Percentiles rank a stretch among this genome's conserved stretches.
These are phyloP conservation scores for Mnemiopsis leidyi DNA, from an alignment of 37 sponge, comb jelly and placozoan genomes.

Conservation along the genomic window DNA sequence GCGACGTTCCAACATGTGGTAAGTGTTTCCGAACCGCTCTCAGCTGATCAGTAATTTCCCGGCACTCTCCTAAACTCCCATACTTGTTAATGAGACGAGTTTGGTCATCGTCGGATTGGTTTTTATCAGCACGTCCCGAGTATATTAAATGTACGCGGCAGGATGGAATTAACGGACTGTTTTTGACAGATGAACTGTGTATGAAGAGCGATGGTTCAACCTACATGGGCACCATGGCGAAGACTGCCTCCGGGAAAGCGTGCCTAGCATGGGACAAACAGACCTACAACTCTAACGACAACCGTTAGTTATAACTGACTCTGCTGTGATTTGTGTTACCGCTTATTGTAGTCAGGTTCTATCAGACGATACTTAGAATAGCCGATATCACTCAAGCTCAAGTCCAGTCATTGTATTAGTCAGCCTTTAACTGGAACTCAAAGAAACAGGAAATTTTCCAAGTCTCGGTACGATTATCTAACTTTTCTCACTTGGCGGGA, in stretches of 20 bases:
- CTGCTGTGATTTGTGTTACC: background rate
- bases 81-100: background rate
- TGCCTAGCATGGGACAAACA: constrained; percentile 27
- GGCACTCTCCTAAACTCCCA: background rate
- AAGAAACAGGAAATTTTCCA: too few species aligned
- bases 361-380: too few species aligned
- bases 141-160: background rate
- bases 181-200: background rate
- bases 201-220: constrained; percentile 13
- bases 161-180: background rate
- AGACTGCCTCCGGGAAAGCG: constrained; percentile 6
- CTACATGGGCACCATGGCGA: constrained; percentile 24
- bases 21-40: background rate
- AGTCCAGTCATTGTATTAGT: too few species aligned
- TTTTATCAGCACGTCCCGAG: too few species aligned
- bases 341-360: too few species aligned
- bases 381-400: too few species aligned
- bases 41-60: background rate
- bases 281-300: constrained; percentile 27
- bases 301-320: background rate
- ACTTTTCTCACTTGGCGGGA: too few species aligned
- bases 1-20: constrained; percentile 15
- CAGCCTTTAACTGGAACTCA: too few species aligned
- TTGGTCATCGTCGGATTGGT: background rate
- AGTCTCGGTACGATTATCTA: too few species aligned